Evolutionary conservation across 2,888 invertebrate genomes (phyloP).

Genomic region (Lumbricus terrestris): DNA sequence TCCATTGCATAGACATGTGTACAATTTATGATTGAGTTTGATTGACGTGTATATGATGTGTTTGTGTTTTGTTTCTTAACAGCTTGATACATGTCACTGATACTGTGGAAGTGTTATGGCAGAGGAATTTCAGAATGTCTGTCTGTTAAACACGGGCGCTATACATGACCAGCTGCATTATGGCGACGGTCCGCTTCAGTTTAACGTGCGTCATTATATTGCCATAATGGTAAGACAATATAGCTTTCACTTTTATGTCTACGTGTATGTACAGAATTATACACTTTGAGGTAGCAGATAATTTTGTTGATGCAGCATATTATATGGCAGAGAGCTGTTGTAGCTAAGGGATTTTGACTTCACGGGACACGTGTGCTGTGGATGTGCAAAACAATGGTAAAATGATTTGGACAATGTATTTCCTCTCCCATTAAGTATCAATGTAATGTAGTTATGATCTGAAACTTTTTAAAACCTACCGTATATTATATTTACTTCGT

Average conservation of each 20-base stretch:
- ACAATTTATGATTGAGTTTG: neutral
- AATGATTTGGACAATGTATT: neutral
- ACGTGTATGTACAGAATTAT: too few species aligned
- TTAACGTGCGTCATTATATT: neutral
- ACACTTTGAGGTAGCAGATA: too few species aligned
- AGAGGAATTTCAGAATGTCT: constrained; percentile 10
- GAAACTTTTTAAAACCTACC: neutral
- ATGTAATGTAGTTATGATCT: neutral
- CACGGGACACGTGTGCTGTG: neutral
- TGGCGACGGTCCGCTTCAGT: constrained; percentile 13
- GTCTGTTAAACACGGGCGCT: neutral
- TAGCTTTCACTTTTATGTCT: neutral
- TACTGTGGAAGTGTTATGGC: neutral
- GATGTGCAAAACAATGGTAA: neutral
- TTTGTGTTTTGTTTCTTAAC: neutral
- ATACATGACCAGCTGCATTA: neutral
- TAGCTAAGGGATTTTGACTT: neutral
- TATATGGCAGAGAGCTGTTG: neutral
- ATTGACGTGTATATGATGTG: neutral
- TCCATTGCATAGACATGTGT: neutral
- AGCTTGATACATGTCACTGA: neutral
- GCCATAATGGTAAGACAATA: neutral
- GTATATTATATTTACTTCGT: neutral
- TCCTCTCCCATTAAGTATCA: neutral
- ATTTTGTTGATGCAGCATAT: neutral